Base-by-base conservation (phyloP, 2,113 vertebrate genomes). In the Pollimyrus isidori region DNA sequence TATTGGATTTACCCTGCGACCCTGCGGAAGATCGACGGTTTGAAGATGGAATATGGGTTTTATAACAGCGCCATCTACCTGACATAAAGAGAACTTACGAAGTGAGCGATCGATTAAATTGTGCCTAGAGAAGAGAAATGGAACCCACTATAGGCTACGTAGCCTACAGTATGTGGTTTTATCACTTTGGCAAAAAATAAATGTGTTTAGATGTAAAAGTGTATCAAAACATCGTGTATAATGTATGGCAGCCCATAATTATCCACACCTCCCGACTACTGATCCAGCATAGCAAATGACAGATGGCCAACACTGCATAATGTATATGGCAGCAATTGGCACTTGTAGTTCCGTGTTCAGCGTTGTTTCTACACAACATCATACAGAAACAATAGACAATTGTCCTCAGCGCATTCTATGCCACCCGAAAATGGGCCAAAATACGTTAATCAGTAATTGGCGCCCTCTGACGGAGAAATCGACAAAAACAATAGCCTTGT, bases 61-160 rank as follows among this genome's bases (percentile, higher is more conserved):
- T 56, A 87, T 50, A 87, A 87, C 50, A 87, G 86, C 86, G 39
- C 86, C 86, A 87, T 53, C 86, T 87, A 87, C 86, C 86, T 19
- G 30, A 56, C 49, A 19, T 50, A 39, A 19, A 35, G n/a, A 87
- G 86, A 87, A 87, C 84, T 86, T n/a, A 86, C 7, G 26, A 52
- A 50, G 23, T 53, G n/a, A 53, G 4, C 11, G 50, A 80, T 42
- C 5, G 17, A 39, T 80, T 42, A 80, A 42, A 80, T 35, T 3
- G 35, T 6, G 3, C 4, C 5, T 17, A 39, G 35, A 76, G 2
- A 76, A 42, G 17, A 76, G 5, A 39, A 15, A 7, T 80, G 10
- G 7, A 13, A 15, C 21, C 13, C 2, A 4, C 10, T 86, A 49
- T 50, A 49, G n/a, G n/a, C n/a, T n/a, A n/a, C n/a, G n/a, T n/a